These are phyloP conservation scores for Meleagris gallopavo DNA, from an alignment of 2,113 vertebrate genomes.

Conservation along the genomic window DNA sequence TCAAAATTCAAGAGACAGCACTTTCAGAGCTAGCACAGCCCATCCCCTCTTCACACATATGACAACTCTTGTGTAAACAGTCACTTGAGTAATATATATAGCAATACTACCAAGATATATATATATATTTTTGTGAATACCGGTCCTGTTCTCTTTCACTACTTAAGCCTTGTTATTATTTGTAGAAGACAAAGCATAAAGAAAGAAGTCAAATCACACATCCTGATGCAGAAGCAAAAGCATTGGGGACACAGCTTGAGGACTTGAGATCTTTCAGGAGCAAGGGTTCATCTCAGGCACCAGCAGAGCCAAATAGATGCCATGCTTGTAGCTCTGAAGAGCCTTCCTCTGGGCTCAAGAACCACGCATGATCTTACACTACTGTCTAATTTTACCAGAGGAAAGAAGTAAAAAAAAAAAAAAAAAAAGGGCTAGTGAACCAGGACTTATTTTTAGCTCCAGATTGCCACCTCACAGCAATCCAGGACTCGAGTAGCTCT, in stretches of 20 bases:
- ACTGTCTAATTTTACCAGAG: background rate
- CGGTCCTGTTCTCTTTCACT: background rate
- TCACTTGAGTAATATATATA: background rate
- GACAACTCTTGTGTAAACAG: rapidly evolving
- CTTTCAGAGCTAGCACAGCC: background rate
- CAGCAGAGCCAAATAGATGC: background rate
- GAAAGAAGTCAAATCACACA: background rate
- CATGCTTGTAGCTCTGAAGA: background rate
- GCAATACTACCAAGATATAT: background rate
- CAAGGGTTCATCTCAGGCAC: background rate
- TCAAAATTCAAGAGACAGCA: background rate
- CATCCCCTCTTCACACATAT: background rate
- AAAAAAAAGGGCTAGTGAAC: background rate
- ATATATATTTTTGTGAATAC: rapidly evolving
- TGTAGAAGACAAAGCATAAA: background rate
- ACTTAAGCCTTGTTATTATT: background rate
- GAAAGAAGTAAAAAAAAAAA: background rate
- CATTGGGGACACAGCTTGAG: background rate
- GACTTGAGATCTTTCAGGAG: background rate
- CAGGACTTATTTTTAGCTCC: background rate
- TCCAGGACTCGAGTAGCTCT: background rate
- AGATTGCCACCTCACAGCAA: background rate
- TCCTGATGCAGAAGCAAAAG: background rate
- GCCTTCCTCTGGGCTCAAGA: background rate
- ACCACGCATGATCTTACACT: background rate